Evolutionary conservation across 37 sponge, comb jelly and placozoan species (phyloP).

Genomic region (Eunapius fragilis): DNA sequence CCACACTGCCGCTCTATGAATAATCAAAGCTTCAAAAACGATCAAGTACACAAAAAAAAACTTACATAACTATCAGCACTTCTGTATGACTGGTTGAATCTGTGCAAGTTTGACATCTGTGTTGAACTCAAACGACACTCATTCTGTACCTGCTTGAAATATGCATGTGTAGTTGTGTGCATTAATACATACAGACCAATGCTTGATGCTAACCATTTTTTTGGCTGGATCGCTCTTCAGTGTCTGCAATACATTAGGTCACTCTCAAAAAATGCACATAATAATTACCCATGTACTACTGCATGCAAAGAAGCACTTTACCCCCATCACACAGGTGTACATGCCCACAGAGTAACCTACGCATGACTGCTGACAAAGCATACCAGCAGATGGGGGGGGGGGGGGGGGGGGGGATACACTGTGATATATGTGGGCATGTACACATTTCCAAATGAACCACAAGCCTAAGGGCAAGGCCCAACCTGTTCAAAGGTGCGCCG

Average conservation of each 20-base stretch:
- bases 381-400: neutral
- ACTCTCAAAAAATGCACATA: neutral
- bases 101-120: neutral
- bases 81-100: neutral
- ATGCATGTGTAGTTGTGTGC: no score
- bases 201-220: neutral
- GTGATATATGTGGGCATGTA: neutral
- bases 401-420: neutral
- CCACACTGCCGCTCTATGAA: neutral
- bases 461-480: neutral
- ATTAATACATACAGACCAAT: neutral
- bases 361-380: neutral
- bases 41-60: neutral
- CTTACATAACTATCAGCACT: neutral
- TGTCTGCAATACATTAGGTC: neutral
- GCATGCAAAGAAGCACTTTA: neutral
- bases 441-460: no score
- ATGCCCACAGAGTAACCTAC: neutral
- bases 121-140: neutral
- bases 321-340: neutral
- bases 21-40: no score
- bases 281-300: neutral
- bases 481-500: neutral
- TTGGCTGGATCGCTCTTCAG: neutral
- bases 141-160: neutral